Percentiles rank a stretch among this genome's conserved stretches.
phyloP scores from a whole-genome alignment of 1,140 invertebrate species.

The Drosophila gunungcola region DNA sequence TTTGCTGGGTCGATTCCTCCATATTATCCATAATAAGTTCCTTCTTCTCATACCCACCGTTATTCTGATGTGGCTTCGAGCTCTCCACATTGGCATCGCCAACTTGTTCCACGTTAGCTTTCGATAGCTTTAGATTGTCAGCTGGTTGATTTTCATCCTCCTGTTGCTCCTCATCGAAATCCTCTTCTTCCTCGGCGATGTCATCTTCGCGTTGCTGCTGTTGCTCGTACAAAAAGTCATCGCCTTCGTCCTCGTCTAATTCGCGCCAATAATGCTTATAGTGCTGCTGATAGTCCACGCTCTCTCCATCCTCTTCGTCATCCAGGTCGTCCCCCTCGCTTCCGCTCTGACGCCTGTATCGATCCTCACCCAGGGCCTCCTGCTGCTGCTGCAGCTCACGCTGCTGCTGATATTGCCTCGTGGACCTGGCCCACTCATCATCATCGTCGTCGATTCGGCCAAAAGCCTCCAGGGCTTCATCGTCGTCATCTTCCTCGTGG shows the following conservation, averaged over 20 bases:
- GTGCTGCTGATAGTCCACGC: slow-evolving; percentile 70
- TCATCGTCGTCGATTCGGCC: slow-evolving; percentile 74
- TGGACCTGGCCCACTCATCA: slow-evolving; percentile 68
- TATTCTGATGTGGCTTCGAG: slow-evolving; percentile 20
- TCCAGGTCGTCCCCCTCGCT: slow-evolving; percentile 15
- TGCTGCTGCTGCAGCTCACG: slow-evolving; percentile 50
- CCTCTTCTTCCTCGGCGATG: slow-evolving; percentile 67
- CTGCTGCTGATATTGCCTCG: slow-evolving; percentile 64
- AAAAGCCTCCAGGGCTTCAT: slow-evolving; percentile 73
- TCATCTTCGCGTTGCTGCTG: slow-evolving; percentile 66
- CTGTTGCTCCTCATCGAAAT: slow-evolving; percentile 35
- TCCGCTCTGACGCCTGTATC: slow-evolving; percentile 19
- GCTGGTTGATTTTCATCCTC: slow-evolving; percentile 29
- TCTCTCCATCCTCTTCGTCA: slow-evolving; percentile 40
- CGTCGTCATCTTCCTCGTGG: slow-evolving; percentile 78
- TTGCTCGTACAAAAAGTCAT: slow-evolving; percentile 70
- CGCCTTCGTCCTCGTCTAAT: slow-evolving; percentile 68
- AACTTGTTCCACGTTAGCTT: slow-evolving; percentile 54
- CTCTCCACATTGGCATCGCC: slow-evolving; percentile 35
- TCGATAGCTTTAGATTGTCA: slow-evolving; percentile 67
- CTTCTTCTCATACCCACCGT: slow-evolving; percentile 29
- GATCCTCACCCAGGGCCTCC: slow-evolving; percentile 25
- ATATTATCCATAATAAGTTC: slow-evolving; percentile 74
- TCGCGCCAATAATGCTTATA: slow-evolving; percentile 76
- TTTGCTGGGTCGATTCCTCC: slow-evolving; percentile 63